Evolutionary conservation across 2,113 vertebrate genomes (phyloP).

Genomic region (Actenoides hombroni): DNA sequence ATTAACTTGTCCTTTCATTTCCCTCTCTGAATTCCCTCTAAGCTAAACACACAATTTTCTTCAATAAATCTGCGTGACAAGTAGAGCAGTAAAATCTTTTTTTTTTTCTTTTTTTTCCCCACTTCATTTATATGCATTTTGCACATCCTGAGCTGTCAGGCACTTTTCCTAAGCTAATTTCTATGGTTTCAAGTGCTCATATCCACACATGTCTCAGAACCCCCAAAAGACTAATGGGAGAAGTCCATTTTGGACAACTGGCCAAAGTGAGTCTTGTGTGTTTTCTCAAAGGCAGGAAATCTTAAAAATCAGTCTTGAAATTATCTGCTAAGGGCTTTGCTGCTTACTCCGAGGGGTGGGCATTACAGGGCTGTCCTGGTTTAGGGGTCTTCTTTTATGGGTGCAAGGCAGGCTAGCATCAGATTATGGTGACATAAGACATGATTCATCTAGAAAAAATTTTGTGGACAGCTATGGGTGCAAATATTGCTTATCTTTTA

Average conservation of each 20-base stretch:
- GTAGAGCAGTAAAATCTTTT: slow-evolving; percentile 28
- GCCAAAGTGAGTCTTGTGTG: not conserved
- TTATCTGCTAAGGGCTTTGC: not conserved
- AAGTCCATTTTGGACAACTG: not conserved
- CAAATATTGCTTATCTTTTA: not conserved
- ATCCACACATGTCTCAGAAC: not conserved
- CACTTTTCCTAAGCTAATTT: slow-evolving; percentile 18
- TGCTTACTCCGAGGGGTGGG: not conserved
- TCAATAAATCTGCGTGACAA: slow-evolving; percentile 58
- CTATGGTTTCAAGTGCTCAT: not conserved
- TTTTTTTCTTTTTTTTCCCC: not conserved
- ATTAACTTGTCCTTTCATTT: slow-evolving; percentile 60
- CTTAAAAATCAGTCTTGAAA: not conserved
- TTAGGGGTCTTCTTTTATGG: not conserved
- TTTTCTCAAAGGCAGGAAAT: not conserved
- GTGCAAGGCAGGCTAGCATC: not conserved
- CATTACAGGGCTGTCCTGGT: not conserved
- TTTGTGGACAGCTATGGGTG: not conserved
- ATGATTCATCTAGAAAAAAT: not conserved
- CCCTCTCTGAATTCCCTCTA: slow-evolving; percentile 8
- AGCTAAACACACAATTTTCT: slow-evolving; percentile 53
- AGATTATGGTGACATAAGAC: not conserved
- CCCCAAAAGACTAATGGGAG: not conserved
- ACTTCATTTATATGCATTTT: not conserved
- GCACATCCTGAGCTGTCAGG: not conserved